Percentiles rank a stretch among this genome's conserved stretches.
phyloP scores from a whole-genome alignment of 2,888 invertebrate genomes.

The Drosophila infuscata region DNA sequence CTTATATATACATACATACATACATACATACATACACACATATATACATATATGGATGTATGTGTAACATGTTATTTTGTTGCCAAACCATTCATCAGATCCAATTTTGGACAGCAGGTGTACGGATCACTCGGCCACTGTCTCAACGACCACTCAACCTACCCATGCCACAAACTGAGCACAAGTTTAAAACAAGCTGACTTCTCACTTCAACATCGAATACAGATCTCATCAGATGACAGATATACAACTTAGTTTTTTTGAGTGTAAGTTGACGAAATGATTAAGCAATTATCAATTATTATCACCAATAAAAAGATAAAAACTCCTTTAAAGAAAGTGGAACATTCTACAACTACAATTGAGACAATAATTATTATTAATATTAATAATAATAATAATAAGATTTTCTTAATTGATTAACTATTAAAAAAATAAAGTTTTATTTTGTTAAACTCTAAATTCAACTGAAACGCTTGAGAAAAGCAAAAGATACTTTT shows the following conservation, averaged over 20 bases:
- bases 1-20: neutral
- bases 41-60: neutral
- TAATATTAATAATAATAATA: neutral
- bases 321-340: neutral
- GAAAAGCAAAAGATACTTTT: neutral
- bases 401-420: too few relatives aligned
- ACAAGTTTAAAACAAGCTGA: slow-evolving; percentile 6
- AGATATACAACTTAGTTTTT: neutral
- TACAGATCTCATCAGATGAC: neutral
- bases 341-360: neutral
- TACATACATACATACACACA: too few relatives aligned
- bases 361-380: neutral
- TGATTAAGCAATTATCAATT: neutral
- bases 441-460: neutral
- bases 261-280: neutral
- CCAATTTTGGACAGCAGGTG: slow-evolving; percentile 53
- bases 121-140: slow-evolving; percentile 36
- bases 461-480: neutral
- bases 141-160: slow-evolving; percentile 13
- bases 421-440: too few relatives aligned
- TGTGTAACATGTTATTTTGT: slow-evolving; percentile 61
- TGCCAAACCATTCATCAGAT: slow-evolving; percentile 38
- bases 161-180: neutral
- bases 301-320: neutral
- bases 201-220: neutral